These are phyloP conservation scores for Sorex fumeus DNA, from an alignment of 2,113 vertebrate species.

Conservation along the genomic window DNA sequence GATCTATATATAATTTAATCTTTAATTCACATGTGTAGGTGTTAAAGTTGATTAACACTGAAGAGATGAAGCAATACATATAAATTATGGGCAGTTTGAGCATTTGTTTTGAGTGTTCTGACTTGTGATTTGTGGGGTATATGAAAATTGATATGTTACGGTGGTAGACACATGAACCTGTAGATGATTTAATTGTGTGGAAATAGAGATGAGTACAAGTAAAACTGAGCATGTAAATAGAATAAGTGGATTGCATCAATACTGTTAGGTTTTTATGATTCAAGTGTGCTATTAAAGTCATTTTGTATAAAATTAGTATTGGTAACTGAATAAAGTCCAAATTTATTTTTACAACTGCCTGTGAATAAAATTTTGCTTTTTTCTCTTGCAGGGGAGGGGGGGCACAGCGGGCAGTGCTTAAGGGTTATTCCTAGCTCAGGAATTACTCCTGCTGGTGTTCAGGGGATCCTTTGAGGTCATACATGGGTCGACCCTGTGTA, in stretches of 20 bases:
- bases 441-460: too few relatives aligned
- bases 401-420: too few relatives aligned
- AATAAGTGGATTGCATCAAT: not conserved
- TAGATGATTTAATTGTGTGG: not conserved
- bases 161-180: not conserved
- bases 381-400: too few relatives aligned
- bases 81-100: not conserved
- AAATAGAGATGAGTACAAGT: not conserved
- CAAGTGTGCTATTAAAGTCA: not conserved
- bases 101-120: not conserved
- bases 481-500: too few relatives aligned
- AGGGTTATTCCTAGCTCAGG: too few relatives aligned
- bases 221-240: not conserved
- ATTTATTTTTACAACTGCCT: slow-evolving; percentile 3
- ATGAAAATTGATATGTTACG: not conserved
- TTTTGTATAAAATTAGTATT: slow-evolving; percentile 3
- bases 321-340: not conserved
- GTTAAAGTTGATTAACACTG: not conserved
- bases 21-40: not conserved
- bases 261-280: not conserved
- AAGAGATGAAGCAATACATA: not conserved
- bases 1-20: not conserved
- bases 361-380: not conserved
- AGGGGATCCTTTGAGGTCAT: too few relatives aligned
- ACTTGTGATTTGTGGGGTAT: not conserved